These are phyloP conservation scores for Glaucopsyche alexis DNA, from an alignment of 2,888 invertebrate genomes.

Conservation along the genomic window DNA sequence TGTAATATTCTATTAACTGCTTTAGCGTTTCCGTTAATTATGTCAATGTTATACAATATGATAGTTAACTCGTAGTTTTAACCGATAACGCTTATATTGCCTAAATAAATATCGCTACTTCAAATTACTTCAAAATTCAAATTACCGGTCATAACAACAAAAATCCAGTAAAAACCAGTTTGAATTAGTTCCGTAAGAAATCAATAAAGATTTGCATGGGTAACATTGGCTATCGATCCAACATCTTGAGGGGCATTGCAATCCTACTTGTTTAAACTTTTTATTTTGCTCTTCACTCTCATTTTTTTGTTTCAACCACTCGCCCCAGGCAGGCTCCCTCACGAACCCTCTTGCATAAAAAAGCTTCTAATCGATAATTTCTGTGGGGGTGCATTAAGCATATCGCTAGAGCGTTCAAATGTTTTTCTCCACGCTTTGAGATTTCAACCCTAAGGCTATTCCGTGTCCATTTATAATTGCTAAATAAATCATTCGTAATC, in stretches of 20 bases:
- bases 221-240: conserved; percentile 74
- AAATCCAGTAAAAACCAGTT: not conserved
- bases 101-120: too few relatives aligned
- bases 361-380: conserved; percentile 81
- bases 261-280: conserved; percentile 77
- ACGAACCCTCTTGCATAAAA: conserved; percentile 79
- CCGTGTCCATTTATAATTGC: conserved; percentile 68
- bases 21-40: conserved; percentile 21
- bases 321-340: conserved; percentile 71
- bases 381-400: conserved; percentile 81
- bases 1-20: conserved; percentile 48
- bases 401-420: conserved; percentile 71
- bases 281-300: conserved; percentile 78
- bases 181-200: not conserved
- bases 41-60: not conserved
- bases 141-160: not conserved
- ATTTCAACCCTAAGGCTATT: conserved; percentile 73
- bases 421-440: conserved; percentile 76
- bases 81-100: not conserved
- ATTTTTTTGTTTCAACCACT: conserved; percentile 79
- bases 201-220: conserved; percentile 68
- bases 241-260: conserved; percentile 75
- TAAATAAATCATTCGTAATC: conserved; percentile 45
- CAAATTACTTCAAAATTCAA: not conserved
- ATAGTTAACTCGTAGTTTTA: not conserved